A percentile compares a stretch with the other conserved stretches of the same genome.
These are phyloP conservation scores for Cetonia aurata DNA, from an alignment of 2,888 invertebrate species.

Conservation along the genomic window DNA sequence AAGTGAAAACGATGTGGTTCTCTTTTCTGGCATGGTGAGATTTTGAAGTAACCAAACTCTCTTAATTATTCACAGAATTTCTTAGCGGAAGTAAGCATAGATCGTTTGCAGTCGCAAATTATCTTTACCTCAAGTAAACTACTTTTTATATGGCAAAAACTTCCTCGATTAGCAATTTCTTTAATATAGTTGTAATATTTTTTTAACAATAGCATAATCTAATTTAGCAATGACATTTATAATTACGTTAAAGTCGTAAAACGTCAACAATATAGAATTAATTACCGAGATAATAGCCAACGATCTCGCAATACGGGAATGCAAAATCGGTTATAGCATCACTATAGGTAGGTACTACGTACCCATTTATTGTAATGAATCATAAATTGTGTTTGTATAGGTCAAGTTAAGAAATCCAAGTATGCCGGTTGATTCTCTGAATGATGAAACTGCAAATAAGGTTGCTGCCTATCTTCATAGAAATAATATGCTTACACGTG, in stretches of 20 bases:
- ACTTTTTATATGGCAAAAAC: too few species aligned
- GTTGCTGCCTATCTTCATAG: constrained; percentile 8
- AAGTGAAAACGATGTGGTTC: constrained; percentile 13
- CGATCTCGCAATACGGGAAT: constrained; percentile 7
- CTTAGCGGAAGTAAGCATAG: too few species aligned
- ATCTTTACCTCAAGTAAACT: too few species aligned
- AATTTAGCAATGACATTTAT: constrained; percentile 14
- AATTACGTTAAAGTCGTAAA: constrained; percentile 8
- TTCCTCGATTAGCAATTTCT: too few species aligned
- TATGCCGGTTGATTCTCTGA: constrained; percentile 15
- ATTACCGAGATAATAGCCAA: constrained; percentile 19
- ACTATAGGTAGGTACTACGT: neutral
- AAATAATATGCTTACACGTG: constrained; percentile 11
- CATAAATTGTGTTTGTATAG: constrained; percentile 29
- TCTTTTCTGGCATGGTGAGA: neutral
- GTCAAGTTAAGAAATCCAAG: constrained; percentile 28
- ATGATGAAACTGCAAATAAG: constrained; percentile 27
- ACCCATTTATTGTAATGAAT: constrained; percentile 21
- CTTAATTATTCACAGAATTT: too few species aligned
- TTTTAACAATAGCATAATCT: neutral
- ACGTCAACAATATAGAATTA: constrained; percentile 12
- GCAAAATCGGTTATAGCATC: constrained; percentile 17
- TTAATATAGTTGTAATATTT: too few species aligned
- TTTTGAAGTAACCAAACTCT: neutral
- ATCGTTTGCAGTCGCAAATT: too few species aligned